A percentile compares a stretch with the other conserved stretches of the same genome.
Evolutionary conservation across 2,797 vertebrate species (phyloP).

Genomic region (Anableps anableps): DNA sequence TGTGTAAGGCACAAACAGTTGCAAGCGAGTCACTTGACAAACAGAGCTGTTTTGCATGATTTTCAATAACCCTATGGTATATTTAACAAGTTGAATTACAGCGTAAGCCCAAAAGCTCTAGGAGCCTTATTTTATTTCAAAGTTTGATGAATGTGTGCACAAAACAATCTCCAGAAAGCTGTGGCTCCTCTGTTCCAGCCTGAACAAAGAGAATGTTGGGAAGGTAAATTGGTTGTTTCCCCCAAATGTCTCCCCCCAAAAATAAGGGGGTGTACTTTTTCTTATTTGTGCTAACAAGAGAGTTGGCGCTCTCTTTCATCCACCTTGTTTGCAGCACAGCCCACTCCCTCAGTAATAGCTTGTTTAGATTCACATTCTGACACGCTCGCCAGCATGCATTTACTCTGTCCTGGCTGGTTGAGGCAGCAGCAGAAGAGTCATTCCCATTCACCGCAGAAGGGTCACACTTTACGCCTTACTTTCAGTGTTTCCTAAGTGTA

Average conservation of each 20-base stretch:
- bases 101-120: conserved; percentile 7
- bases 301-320: conserved; percentile 47
- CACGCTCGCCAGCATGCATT: conserved; percentile 32
- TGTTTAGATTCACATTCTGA: conserved; percentile 45
- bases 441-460: conserved; percentile 25
- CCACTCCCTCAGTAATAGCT: conserved; percentile 41
- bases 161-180: conserved; percentile 14
- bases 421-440: conserved; percentile 13
- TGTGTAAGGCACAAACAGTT: conserved; percentile 27
- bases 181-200: conserved; percentile 9
- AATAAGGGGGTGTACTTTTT: conserved; percentile 39
- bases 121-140: conserved; percentile 5
- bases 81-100: conserved; percentile 7
- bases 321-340: conserved; percentile 15
- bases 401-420: conserved; percentile 8
- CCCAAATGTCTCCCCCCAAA: conserved; percentile 19
- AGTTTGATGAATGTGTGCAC: conserved; percentile 35
- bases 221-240: conserved; percentile 34
- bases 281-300: conserved; percentile 40
- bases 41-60: conserved; percentile 14
- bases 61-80: conserved; percentile 12
- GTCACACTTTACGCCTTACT: conserved; percentile 32
- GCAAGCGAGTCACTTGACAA: conserved; percentile 38
- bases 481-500: conserved; percentile 25
- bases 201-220: conserved; percentile 24